Base-by-base conservation (phyloP, 2,797 vertebrate genomes). In the Gila robusta region DNA sequence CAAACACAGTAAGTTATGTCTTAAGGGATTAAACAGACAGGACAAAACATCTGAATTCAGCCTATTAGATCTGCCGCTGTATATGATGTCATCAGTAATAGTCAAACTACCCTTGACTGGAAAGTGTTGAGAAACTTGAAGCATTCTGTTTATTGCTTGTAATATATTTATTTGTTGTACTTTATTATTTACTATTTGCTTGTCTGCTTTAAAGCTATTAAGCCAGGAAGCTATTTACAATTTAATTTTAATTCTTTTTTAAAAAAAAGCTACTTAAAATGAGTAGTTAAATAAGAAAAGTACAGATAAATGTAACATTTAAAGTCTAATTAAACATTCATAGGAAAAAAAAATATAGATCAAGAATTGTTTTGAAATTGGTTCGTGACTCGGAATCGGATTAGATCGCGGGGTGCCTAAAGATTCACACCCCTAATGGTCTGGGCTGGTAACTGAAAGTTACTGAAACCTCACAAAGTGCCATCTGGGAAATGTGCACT, bases 401-500 rank as follows among this genome's bases (percentile, higher is more conserved):
- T 54, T 21, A 8, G 52, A 54, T 54, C 6, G 6, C 2, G 52
- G 7, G 17, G 19, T 54, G 8, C 8, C 8, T 21, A 56, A 56
- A 56, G 21, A 56, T 56, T 56, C 21, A 9, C 3, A 56, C 8
- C 54, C 54, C 1, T 23, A 56, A 21, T 56, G 54, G 21, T 9
- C 54, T 56, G 8, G 21, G 82, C n/a, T 56, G 62, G 47, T 41
- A 56, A 28, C 74, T 37, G 21, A 67, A 77, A 84, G 72, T 59
- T 83, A 12, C 2, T 49, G 16, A 49, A 83, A 82, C 39, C 52
- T 62, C n/a, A 76, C 82, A 83, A 74, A 28, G 59, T 17, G 21
- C 59, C 23, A 69, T 39, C 11, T 47, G 11, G 44, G 72, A 76
- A 64, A 54, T 67, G 44, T 52, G 17, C 14, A 47, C 12, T 47